Percentiles rank a stretch among this genome's conserved stretches.
Conservation (phyloP, 1,140 invertebrate species). For the Drosophila busckii region DNA sequence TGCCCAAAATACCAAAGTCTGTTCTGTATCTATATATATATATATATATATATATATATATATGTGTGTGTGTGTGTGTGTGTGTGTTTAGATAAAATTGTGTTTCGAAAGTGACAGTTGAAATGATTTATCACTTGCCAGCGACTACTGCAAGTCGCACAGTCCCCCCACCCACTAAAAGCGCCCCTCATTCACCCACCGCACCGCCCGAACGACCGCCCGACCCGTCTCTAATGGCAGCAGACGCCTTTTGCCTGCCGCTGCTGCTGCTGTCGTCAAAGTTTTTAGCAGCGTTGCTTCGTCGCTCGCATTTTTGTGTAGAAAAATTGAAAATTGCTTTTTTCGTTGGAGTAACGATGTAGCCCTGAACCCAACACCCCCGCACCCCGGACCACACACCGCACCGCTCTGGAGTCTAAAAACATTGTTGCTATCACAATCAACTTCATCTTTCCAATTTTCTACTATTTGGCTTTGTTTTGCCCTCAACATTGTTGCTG, state of each 20-base stretch:
- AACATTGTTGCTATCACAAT: slow-evolving; percentile 57
- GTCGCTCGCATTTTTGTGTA: slow-evolving; percentile 68
- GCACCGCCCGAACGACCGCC: background rate
- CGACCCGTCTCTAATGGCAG: background rate
- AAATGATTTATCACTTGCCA: slow-evolving; percentile 78
- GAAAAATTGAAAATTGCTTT: slow-evolving; percentile 77
- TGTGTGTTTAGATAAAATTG: slow-evolving; percentile 78
- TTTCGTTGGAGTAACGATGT: slow-evolving; percentile 38
- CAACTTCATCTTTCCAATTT: slow-evolving; percentile 77
- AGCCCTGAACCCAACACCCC: slow-evolving; percentile 1
- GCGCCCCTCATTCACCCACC: background rate
- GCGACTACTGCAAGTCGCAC: slow-evolving; percentile 64
- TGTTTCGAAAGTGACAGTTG: slow-evolving; percentile 79
- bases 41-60: slow-evolving; percentile 2
- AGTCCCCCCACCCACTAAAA: slow-evolving; percentile 23
- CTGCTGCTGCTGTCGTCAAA: slow-evolving; percentile 25
- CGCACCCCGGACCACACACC: background rate
- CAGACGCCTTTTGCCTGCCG: background rate
- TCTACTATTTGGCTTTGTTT: slow-evolving; percentile 74
- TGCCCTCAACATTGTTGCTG: slow-evolving; percentile 22
- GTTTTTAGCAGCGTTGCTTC: slow-evolving; percentile 36
- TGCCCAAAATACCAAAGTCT: slow-evolving; percentile 42
- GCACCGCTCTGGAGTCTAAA: background rate
- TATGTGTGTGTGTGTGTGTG: slow-evolving; percentile 28
- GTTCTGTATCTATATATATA: slow-evolving; percentile 27